Base-by-base conservation (phyloP, 2,797 vertebrate genomes). In the Sebastes cheni region DNA sequence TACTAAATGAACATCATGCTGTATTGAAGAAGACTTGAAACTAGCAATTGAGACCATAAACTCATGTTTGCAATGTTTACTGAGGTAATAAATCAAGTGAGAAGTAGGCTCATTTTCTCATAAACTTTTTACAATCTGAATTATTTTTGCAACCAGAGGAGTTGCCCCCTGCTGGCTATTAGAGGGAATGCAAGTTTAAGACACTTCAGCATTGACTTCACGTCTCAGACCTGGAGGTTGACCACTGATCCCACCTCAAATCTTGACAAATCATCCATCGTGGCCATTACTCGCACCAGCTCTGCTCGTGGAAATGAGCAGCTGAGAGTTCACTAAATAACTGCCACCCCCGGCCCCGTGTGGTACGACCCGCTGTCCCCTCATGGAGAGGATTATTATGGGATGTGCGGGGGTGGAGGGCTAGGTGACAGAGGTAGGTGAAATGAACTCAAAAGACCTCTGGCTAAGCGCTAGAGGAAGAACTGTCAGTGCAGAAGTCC, bases 361-460 rank as follows among this genome's bases (percentile, higher is more conserved):
- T 52, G 72, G 52, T 1, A 5, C 70, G 6, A 55, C 72, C 55
- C 20, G 39, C 39, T 25, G 61, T 42, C 67, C 32, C 54, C 62
- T 56, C 5, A 29, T 64, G 73, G 34, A 77, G 75, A 62, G 42
- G 73, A 64, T 87, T 80, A 82, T 83, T 72, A 73, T 65, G 74
- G 67, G 77, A 72, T 60, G 11, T 80, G 75, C 6, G 71, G 70
- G 69, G 77, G 66, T 39, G 76, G 69, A 67, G 67, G 70, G n/a
- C 79, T 32, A 42, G 62, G 85, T 80, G 78, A 85, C 79, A 82
- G 58, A 72, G 60, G 25, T 7, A 70, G 81, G 75, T 76, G 74
- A 81, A 74, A 81, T 80, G 8, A 84, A 83, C 79, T 74, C 34
- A 29, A 23, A 61, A n/a, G 71, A 85, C 88, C 82, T 80, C 69